Conservation (phyloP, 1,140 invertebrate genomes). For the Coptotermes formosanus region DNA sequence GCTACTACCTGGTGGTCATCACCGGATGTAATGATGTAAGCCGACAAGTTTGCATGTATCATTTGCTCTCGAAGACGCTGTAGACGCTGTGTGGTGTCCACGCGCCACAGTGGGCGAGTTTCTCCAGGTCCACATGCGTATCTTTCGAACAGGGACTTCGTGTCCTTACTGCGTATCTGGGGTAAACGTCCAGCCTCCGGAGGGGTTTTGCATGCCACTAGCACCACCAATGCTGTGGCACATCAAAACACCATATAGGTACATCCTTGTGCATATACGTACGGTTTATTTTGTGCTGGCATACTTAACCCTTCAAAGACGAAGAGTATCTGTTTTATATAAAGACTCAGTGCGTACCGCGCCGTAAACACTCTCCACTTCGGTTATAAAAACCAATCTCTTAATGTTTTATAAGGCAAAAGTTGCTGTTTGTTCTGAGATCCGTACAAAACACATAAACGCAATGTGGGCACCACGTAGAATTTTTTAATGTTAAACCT, state of each 20-base stretch:
- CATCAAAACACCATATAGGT: not conserved
- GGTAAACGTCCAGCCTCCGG: not conserved
- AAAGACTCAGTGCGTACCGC: too few relatives aligned
- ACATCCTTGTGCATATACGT: too few relatives aligned
- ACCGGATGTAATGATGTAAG: slow-evolving; percentile 45
- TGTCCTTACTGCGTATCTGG: not conserved
- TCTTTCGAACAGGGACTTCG: not conserved
- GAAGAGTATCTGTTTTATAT: too few relatives aligned
- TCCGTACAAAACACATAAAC: too few relatives aligned
- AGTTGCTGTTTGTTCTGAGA: too few relatives aligned
- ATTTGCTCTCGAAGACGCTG: slow-evolving; percentile 39
- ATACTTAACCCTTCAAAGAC: too few relatives aligned
- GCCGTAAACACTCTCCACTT: too few relatives aligned
- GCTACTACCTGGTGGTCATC: slow-evolving; percentile 46
- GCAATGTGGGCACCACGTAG: too few relatives aligned
- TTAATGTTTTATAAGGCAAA: too few relatives aligned
- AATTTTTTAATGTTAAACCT: too few relatives aligned
- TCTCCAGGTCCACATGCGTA: slow-evolving; percentile 28
- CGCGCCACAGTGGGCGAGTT: slow-evolving; percentile 27
- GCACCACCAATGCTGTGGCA: not conserved
- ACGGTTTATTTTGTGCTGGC: too few relatives aligned
- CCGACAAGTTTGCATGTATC: slow-evolving; percentile 39
- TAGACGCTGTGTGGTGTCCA: slow-evolving; percentile 36
- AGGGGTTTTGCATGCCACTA: not conserved
- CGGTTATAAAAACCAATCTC: too few relatives aligned